Base-by-base conservation (phyloP, 2,888 invertebrate species). In the Brenthis ino region DNA sequence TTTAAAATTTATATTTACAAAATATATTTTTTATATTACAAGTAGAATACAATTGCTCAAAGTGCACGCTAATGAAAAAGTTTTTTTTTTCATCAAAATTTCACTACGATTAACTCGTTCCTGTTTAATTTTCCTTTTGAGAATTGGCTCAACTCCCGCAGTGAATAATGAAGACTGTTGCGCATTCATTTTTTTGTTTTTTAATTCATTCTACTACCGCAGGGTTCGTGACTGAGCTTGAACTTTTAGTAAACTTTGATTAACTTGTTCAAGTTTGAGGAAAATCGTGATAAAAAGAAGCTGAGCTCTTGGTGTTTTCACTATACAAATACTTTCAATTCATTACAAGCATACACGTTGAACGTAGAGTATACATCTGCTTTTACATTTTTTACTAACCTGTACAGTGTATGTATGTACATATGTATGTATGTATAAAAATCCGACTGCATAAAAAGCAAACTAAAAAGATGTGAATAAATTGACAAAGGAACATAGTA, bases 131-230 rank as follows among this genome's bases (percentile, higher is more conserved):
- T 43, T 43, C 37, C 80, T 79, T 80, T 83, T 85, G 83, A 80
- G 86, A 86, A 89, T 90, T 87, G 85, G 86, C 85, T 82, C 82
- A 84, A 86, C 85, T 86, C 82, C 85, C 82, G 77, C 79, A 82
- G 80, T 86, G 83, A 85, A 87, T 88, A 89, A 87, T 83, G 84
- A 85, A 81, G 79, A 82, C 79, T 81, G 83, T 76, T 82, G 79
- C 81, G 84, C 81, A 60, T 60, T 60, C 16, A 66, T 16, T 14
- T 43, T 58, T 65, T 48, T 64, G 50, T 56, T 65, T 57, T 47
- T 80, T 75, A 70, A 58, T 60, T 60, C 54, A 48, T 58, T 66
- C 53, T 55, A 55, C 20, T 37, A 58, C 66, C 48, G 60, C 64
- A 47, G 58, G 58, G 66, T 55, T 66, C 54, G 54, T 48, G 33